Evolutionary conservation across 2,888 invertebrate species (phyloP).

Genomic region (Hyles lineata): DNA sequence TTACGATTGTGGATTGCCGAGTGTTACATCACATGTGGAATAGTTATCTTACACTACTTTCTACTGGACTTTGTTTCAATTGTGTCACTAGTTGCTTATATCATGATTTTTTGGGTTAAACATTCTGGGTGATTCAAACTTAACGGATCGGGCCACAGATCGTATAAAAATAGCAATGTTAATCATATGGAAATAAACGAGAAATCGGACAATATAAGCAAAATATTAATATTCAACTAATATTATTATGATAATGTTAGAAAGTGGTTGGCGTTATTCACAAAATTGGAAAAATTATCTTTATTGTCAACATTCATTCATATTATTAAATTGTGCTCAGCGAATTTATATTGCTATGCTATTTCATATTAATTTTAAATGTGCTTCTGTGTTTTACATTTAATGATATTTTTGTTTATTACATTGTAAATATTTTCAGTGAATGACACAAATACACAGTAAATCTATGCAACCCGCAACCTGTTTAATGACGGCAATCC

Average conservation of each 20-base stretch:
- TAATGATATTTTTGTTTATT: no score
- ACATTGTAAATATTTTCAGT: background rate
- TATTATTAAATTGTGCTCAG: conserved; percentile 51
- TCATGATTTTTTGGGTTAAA: conserved; percentile 49
- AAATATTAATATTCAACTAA: background rate
- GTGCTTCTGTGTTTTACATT: conserved; percentile 28
- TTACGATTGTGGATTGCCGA: conserved; percentile 49
- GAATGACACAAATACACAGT: background rate
- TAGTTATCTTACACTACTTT: conserved; percentile 2
- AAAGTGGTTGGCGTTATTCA: background rate
- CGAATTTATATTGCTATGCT: conserved; percentile 58
- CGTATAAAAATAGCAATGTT: no score
- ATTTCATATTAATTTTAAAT: conserved; percentile 40
- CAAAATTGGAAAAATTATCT: background rate
- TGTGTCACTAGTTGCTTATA: conserved; percentile 44
- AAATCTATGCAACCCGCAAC: conserved; percentile 7
- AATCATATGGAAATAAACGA: no score
- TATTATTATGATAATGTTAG: background rate
- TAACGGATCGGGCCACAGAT: no score
- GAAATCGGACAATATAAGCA: background rate
- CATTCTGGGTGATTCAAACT: conserved; percentile 41
- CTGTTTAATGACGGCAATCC: background rate
- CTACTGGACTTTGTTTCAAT: conserved; percentile 45
- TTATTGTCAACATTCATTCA: conserved; percentile 35
- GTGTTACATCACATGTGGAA: conserved; percentile 52